phyloP scores from a whole-genome alignment of 2,113 vertebrate genomes.

The Morone saxatilis region DNA sequence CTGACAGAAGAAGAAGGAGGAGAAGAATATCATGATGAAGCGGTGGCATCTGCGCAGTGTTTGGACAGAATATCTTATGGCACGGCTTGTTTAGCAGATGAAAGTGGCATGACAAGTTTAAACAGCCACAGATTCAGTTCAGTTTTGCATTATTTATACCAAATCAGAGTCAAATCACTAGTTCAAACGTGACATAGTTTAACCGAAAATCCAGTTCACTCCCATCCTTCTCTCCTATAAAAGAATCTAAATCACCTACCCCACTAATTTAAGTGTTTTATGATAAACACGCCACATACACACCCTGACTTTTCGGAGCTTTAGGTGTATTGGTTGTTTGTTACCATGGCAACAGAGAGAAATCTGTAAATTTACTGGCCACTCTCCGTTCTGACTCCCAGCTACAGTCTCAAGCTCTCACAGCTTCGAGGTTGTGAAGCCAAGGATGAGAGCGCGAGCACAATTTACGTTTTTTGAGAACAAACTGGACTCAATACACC shows the following conservation, averaged over 20 bases:
- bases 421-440: not conserved
- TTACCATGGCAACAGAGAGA: not conserved
- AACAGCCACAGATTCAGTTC: conserved; percentile 16
- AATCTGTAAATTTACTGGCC: not conserved
- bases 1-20: conserved; percentile 1
- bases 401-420: not conserved
- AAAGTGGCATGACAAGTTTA: conserved; percentile 27
- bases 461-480: not conserved
- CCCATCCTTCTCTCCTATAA: not conserved
- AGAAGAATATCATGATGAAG: conserved; percentile 14
- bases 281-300: not conserved
- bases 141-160: not conserved
- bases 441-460: not conserved
- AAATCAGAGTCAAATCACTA: not conserved
- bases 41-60: conserved; percentile 8
- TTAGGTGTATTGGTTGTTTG: not conserved
- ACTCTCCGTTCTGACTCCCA: not conserved
- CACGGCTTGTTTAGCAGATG: conserved; percentile 13
- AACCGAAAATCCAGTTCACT: not conserved
- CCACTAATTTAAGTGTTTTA: not conserved
- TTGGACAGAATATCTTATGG: not conserved
- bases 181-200: not conserved
- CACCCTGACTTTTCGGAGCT: not conserved
- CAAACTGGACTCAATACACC: not conserved
- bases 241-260: not conserved